Evolutionary conservation across 2,888 invertebrate species (phyloP), one percentile per base, ranked within the genome.

Genomic region (Drosophila mimetica): DNA sequence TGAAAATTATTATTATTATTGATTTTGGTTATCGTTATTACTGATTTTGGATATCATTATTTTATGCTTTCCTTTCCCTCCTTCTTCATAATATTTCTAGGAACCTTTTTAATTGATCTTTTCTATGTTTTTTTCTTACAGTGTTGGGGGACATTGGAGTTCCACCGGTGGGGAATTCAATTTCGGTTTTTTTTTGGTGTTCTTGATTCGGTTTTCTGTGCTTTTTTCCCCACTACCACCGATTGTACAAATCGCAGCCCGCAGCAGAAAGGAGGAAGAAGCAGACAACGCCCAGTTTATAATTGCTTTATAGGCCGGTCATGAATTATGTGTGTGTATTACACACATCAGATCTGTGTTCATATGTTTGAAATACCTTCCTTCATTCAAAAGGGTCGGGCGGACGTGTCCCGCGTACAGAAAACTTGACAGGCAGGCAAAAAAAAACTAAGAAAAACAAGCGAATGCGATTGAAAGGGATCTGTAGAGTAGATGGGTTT

Each of bases 241-340:
- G 64, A 64, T 59, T 72, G 54, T 54, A 22, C 51, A 60, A 55
- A 74, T 51, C 61, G 46, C 30, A 37, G 54, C 52, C 37, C 58
- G 51, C 42, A 42, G 46, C 44, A 52, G 32, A 28, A 28, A 39
- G 66, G 60, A 46, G 46, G 54, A 69, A 71, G 44, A 42, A 34
- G 39, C 57, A 37, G 74, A 74, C 82, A 66, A 78, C 86, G 88
- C 88, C 88, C 88, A 66, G 77, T 82, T 83, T 85, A 87, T 83
- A 83, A 87, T 83, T 83, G 82, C 86, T 76, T 85, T 83, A 81
- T 82, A 70, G 88, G 76, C 75, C 59, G 64, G 73, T 69, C 57
- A 71, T 72, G 74, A 47, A 77, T 74, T 71, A 74, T 47, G 57
- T 60, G 50, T 52, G 53, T 52, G 50, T 47, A 34, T 34, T 36